A percentile compares a stretch with the other conserved stretches of the same genome.
phyloP scores from a whole-genome alignment of 2,797 vertebrate species.

The Atherinosoma microstoma region DNA sequence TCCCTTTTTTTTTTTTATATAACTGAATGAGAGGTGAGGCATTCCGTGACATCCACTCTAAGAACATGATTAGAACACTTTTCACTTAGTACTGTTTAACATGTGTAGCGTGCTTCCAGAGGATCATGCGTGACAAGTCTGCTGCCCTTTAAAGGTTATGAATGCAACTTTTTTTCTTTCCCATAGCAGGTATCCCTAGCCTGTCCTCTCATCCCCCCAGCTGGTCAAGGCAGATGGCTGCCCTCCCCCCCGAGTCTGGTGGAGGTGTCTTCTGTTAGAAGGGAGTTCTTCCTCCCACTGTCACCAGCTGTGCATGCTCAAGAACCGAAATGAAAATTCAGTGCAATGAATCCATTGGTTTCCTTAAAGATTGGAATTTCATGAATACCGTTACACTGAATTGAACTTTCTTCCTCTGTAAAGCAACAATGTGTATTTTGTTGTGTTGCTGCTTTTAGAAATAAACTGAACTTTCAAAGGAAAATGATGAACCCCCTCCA shows the following conservation, averaged over 20 bases:
- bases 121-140: slow-evolving; percentile 28
- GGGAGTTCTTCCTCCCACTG: neutral
- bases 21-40: neutral
- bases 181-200: neutral
- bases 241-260: too few species aligned
- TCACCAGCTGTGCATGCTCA: neutral
- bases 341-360: neutral
- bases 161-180: slow-evolving; percentile 5
- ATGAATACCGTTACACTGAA: neutral
- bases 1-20: neutral
- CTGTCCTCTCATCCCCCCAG: neutral
- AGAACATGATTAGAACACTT: neutral
- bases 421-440: too few species aligned
- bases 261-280: neutral
- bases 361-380: too few species aligned
- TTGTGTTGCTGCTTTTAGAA: neutral
- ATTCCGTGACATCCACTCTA: neutral
- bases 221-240: too few species aligned
- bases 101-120: slow-evolving; percentile 8
- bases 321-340: neutral
- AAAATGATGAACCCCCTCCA: slow-evolving; percentile 23
- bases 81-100: neutral
- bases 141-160: slow-evolving; percentile 64
- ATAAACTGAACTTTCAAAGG: neutral
- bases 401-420: neutral